phyloP scores from a whole-genome alignment of 1,140 invertebrate species.

The Goniozus legneri region DNA sequence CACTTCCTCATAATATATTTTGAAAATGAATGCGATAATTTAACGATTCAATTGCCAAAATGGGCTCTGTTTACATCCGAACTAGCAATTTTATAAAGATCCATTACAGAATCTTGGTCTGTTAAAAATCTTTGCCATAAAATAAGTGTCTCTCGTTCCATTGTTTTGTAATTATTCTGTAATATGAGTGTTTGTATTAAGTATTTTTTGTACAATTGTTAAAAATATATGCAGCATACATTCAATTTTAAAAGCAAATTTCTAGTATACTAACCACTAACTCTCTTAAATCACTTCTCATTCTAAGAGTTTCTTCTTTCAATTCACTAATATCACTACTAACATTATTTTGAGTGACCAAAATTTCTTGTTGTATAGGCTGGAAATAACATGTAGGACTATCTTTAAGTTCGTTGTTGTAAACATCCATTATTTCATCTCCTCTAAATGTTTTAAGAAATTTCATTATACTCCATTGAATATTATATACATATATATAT shows the following conservation, averaged over 20 bases:
- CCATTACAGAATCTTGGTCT: no score
- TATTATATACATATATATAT: background rate
- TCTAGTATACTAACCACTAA: constrained; percentile 34
- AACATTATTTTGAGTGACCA: constrained; percentile 21
- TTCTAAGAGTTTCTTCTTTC: constrained; percentile 22
- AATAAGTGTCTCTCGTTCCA: no score
- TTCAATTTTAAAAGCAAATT: no score
- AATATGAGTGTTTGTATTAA: no score
- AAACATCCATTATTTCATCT: constrained; percentile 15
- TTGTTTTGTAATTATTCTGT: no score
- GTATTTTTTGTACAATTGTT: no score
- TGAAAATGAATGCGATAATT: no score
- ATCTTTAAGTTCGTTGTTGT: constrained; percentile 24
- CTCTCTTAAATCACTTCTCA: constrained; percentile 37
- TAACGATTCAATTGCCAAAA: no score
- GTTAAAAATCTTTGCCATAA: constrained; percentile 36
- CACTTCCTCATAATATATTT: no score
- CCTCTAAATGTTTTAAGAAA: constrained; percentile 16
- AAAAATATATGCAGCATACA: no score
- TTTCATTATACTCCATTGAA: background rate
- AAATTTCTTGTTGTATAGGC: constrained; percentile 17
- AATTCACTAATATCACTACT: constrained; percentile 20
- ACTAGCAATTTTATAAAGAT: no score
- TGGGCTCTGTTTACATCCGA: no score
- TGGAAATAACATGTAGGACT: constrained; percentile 33